These are phyloP conservation scores for Andinoacara biseriatus DNA, from an alignment of 2,113 vertebrate genomes.

Conservation along the genomic window DNA sequence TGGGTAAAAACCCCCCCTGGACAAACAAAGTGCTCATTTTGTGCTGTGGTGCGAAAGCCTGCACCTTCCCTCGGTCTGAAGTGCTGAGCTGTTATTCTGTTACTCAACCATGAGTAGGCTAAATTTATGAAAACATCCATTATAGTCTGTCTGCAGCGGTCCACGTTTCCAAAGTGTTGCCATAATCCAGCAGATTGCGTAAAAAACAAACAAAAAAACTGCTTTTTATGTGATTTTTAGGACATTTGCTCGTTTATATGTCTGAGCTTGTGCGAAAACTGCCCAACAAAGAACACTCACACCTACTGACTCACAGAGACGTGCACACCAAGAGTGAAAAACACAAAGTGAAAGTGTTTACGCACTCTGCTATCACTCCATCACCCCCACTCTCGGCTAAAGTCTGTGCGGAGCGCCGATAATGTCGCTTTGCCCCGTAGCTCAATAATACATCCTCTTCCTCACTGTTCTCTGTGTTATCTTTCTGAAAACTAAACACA, in stretches of 20 bases:
- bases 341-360: slow-evolving; percentile 37
- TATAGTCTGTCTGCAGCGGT: slow-evolving; percentile 10
- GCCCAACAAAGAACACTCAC: not conserved
- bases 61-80: not conserved
- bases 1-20: not conserved
- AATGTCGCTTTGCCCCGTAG: slow-evolving; percentile 29
- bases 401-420: not conserved
- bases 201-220: not conserved
- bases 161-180: not conserved
- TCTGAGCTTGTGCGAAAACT: slow-evolving; percentile 7
- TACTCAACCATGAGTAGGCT: not conserved
- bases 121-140: slow-evolving; percentile 33
- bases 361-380: not conserved
- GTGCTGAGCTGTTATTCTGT: not conserved
- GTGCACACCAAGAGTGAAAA: not conserved
- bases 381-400: slow-evolving; percentile 5
- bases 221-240: not conserved
- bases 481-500: slow-evolving; percentile 60
- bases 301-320: not conserved
- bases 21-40: slow-evolving; percentile 26
- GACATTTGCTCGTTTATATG: not conserved
- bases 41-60: not conserved
- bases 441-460: slow-evolving; percentile 3
- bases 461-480: slow-evolving; percentile 19
- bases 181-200: not conserved